A percentile compares a stretch with the other conserved stretches of the same genome.
phyloP scores from a whole-genome alignment of 2,113 vertebrate species.

The Otocyon megalotis region DNA sequence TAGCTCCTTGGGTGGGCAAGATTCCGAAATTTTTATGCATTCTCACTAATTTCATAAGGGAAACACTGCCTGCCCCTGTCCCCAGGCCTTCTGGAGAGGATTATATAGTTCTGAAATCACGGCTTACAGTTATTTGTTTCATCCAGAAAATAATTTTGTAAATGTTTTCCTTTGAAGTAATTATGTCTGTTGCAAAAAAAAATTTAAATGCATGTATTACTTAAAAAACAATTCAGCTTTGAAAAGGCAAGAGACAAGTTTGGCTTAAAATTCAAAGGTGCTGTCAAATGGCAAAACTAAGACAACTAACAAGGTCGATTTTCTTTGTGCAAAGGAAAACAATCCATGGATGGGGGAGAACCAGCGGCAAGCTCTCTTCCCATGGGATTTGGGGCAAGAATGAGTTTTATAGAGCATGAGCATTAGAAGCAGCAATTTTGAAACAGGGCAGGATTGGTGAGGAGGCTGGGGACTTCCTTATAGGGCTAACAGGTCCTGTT shows the following conservation, averaged over 20 bases:
- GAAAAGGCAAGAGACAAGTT: background rate
- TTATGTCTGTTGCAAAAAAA: background rate
- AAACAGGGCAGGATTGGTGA: background rate
- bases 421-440: background rate
- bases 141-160: background rate
- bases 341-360: background rate
- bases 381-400: background rate
- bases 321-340: background rate
- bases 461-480: background rate
- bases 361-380: background rate
- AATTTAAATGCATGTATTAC: background rate
- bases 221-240: background rate
- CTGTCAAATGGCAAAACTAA: background rate
- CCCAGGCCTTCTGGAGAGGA: background rate
- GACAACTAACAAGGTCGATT: background rate
- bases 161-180: background rate
- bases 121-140: background rate
- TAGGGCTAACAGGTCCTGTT: background rate
- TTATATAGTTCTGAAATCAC: background rate
- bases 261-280: background rate
- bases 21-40: background rate
- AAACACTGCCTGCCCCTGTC: background rate
- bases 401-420: background rate
- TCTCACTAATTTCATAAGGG: background rate
- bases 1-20: background rate